Evolutionary conservation across 2,113 vertebrate genomes (phyloP).

Genomic region (Perca fluviatilis): DNA sequence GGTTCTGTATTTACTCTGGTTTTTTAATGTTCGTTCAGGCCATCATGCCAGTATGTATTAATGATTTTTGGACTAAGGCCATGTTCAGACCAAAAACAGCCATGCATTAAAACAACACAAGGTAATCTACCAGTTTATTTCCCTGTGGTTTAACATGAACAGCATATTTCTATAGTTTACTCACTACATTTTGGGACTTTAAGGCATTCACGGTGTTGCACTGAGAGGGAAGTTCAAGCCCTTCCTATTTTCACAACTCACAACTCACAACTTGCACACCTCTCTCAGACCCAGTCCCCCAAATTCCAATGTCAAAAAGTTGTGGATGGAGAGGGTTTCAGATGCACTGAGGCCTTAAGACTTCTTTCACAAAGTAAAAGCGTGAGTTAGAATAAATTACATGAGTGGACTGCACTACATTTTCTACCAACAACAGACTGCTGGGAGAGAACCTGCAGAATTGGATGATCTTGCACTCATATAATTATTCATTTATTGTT

Average conservation of each 20-base stretch:
- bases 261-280: too few relatives aligned
- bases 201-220: not conserved
- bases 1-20: too few relatives aligned
- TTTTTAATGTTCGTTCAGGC: constrained; percentile 2
- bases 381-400: not conserved
- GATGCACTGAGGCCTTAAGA: not conserved
- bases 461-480: not conserved
- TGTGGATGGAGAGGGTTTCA: not conserved
- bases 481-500: too few relatives aligned
- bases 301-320: not conserved
- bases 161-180: not conserved
- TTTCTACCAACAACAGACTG: not conserved
- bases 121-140: not conserved
- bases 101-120: not conserved
- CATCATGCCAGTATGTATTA: not conserved
- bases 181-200: too few relatives aligned
- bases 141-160: not conserved
- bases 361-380: not conserved
- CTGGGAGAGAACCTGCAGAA: not conserved
- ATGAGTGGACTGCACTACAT: not conserved
- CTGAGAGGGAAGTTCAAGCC: not conserved
- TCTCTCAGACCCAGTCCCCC: not conserved
- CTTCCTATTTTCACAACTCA: too few relatives aligned
- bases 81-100: not conserved
- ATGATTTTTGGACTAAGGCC: not conserved